These are phyloP conservation scores for Ammospiza caudacuta DNA, from an alignment of 2,113 vertebrate species.

Conservation along the genomic window DNA sequence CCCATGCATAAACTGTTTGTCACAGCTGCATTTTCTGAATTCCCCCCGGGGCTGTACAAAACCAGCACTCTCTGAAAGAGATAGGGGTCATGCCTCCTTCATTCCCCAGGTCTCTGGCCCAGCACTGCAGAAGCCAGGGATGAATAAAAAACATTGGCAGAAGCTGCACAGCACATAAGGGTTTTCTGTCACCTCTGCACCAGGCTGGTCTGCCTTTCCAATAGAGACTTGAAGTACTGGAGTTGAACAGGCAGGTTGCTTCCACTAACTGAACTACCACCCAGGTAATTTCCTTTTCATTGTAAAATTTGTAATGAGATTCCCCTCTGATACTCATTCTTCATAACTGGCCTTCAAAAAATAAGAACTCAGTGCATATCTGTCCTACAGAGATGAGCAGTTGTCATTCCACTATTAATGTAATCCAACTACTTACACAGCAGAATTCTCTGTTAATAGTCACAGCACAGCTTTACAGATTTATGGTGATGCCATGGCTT, in stretches of 20 bases:
- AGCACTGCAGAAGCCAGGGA: neutral
- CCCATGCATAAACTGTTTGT: neutral
- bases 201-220: neutral
- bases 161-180: accelerated
- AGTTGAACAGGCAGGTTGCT: neutral
- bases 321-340: neutral
- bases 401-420: neutral
- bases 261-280: neutral
- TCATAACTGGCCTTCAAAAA: neutral
- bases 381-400: neutral
- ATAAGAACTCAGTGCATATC: neutral
- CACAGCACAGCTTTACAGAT: neutral
- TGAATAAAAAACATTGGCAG: neutral
- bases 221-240: neutral
- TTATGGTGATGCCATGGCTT: neutral
- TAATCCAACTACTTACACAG: neutral
- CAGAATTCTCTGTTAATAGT: neutral
- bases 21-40: neutral
- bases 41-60: neutral
- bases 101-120: neutral
- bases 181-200: neutral
- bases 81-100: neutral
- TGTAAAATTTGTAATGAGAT: neutral
- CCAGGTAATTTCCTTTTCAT: neutral
- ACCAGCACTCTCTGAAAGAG: neutral